Evolutionary conservation across 2,113 vertebrate species (phyloP), one percentile per base, ranked within the genome.

Genomic region (Rhombomys opimus): DNA sequence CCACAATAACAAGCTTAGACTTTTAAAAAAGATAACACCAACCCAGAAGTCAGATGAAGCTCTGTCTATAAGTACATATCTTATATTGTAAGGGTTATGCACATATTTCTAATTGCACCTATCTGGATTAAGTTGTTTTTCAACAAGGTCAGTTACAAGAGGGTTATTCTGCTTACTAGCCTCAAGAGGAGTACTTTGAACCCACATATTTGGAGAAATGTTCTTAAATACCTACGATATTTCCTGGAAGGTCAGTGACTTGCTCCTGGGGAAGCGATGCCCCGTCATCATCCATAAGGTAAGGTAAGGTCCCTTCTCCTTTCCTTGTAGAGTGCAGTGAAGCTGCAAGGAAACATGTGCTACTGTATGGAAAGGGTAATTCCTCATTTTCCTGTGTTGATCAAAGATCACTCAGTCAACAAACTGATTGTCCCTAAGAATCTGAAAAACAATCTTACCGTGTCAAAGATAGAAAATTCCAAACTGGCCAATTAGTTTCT

Each of bases 241-340:
- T 92, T 63, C 65, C 9, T 89, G n/a, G 35, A 84, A 95, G 52
- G 52, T 89, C 46, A 92, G 12, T 59, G 46, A 46, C 20, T 32
- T 22, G 2, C 38, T 14, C 7, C 15, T 10, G 25, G 1, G 7
- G 15, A 73, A 95, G 27, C n/a, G 46, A 67, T 32, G 25, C 14
- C 35, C 23, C 59, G 17, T 54, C 5, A 68, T 50, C 18, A 18
- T 38, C 1, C 38, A 50, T 23, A 54, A 82, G 52, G 25, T 77
- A 57, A 72, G 25, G 72, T 89, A 41, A 67, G 54, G 94, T 85
- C n/a, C 77, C 20, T 23, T 41, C 5, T 61, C 27, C 17, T 80
- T 81, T 61, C 65, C 38, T 73, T 70, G 73, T 35, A 85, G 59
- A 96, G 87, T 35, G 65, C 50, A 94, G 61, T 32, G 35, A 95